Evolutionary conservation across 2,888 invertebrate species (phyloP).

Genomic region (Charanyca ferruginea): DNA sequence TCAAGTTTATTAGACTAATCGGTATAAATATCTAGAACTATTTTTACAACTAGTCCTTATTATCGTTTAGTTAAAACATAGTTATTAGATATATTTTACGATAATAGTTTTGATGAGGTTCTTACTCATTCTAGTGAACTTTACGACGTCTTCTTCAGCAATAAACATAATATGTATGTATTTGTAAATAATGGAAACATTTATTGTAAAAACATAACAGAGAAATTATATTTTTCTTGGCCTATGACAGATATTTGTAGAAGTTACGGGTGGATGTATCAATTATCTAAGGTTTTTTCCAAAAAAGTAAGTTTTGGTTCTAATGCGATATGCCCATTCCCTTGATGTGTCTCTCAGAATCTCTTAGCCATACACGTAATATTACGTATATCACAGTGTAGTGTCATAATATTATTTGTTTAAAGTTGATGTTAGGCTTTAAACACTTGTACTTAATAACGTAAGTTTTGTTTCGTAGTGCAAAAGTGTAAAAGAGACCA

Average conservation of each 20-base stretch:
- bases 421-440: slow-evolving; percentile 81
- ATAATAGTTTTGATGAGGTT: slow-evolving; percentile 78
- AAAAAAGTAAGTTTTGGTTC: slow-evolving; percentile 42
- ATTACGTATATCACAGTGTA: slow-evolving; percentile 69
- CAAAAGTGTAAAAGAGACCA: slow-evolving; percentile 76
- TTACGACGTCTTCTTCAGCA: slow-evolving; percentile 88
- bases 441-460: slow-evolving; percentile 80
- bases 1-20: slow-evolving; percentile 74
- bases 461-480: slow-evolving; percentile 77
- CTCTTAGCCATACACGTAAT: slow-evolving; percentile 58
- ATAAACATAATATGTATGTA: slow-evolving; percentile 85
- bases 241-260: slow-evolving; percentile 81
- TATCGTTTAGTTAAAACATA: slow-evolving; percentile 83
- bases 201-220: slow-evolving; percentile 86
- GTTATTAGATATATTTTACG: slow-evolving; percentile 84
- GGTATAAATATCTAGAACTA: slow-evolving; percentile 82
- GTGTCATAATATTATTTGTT: slow-evolving; percentile 77
- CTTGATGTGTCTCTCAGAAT: slow-evolving; percentile 47
- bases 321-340: slow-evolving; percentile 46
- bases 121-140: slow-evolving; percentile 81
- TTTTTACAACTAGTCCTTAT: slow-evolving; percentile 90
- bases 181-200: slow-evolving; percentile 87
- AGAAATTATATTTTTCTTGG: slow-evolving; percentile 89
- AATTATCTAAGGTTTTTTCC: slow-evolving; percentile 48
- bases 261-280: slow-evolving; percentile 74